Evolutionary conservation across 2,113 vertebrate genomes (phyloP), one percentile per base, ranked within the genome.

Genomic region (Gadus chalcogrammus): DNA sequence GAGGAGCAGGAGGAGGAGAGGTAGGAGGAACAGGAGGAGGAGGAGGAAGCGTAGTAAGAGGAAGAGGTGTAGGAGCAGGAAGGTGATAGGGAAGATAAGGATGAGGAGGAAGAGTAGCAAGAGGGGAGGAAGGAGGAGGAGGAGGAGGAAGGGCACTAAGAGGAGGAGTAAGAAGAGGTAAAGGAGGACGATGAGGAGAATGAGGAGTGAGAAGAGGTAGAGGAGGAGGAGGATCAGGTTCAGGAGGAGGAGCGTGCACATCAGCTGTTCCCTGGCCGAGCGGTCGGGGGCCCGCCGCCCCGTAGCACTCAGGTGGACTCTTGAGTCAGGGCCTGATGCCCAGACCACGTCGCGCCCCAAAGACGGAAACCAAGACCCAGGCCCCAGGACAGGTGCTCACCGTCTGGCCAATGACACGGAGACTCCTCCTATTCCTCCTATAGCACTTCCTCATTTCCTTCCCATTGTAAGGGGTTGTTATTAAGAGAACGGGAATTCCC

Each of bases 241-340:
- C 24, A 35, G 31, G 31, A 35, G 31, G 31, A 35, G 31, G 31
- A 35, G 24, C 24, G 24, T 24, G 71, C 73, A 77, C 82, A 79
- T 82, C 76, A 80, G 82, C 78, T 87, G 84, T 28, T 86, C 82
- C 35, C 38, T 31, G 27, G 68, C 72, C 67, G 60, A 38, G 66
- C 81, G 6, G 48, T 64, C 58, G 5, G 31, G 4, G 31, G 31
- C 53, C 53, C 9, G 73, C 61, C 67, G 72, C 73, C 63, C 69
- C 35, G 72, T 78, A 67, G 61, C 65, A 35, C 59, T 15, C 58
- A 66, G 58, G 77, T 38, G 31, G 68, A 74, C 73, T 31, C 77
- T 83, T 83, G 78, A 84, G 83, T 81, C 76, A 79, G 52, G 68
- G 85, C 61, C 78, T 81, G 75, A 81, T 85, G 79, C 75, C 70